Base-by-base conservation (phyloP, 2,797 vertebrate species). In the Danio kyathit region DNA sequence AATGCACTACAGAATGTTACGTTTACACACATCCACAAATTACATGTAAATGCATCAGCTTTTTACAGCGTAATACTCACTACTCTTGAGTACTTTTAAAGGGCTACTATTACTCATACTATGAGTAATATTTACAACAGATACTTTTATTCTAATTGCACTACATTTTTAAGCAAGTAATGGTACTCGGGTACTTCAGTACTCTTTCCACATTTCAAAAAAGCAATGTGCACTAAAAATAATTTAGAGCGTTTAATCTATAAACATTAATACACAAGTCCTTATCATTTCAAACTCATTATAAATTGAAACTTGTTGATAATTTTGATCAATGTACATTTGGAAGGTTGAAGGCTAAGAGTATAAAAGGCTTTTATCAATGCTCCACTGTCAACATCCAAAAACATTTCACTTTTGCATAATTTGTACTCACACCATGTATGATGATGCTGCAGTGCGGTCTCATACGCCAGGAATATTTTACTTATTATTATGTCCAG, bases 401-500 rank as follows among this genome's bases (percentile, higher is more conserved):
- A 59, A 73, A 46, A 3, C 29, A 40, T 63, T 13, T 0, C 6
- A 8, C 57, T 49, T 17, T 40, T 49, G 21, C 73, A 63, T 75
- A 61, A 75, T 75, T 63, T 57, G 48, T 60, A 19, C 7, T 52
- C 8, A 4, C 57, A 8, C n/a, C 48, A 17, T 44, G 17, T n/a
- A 56, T 44, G 29, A 14, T 75, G n/a, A 40, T 66, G 48, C n/a
- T 29, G 49, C 49, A 56, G 10, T 38, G 21, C 7, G 0, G 17
- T 19, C 41, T 46, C 29, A 19, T 73, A 46, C 38, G 48, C 14
- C 54, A 43, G 69, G 38, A 73, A 80, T 14, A 65, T 54, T 44
- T 41, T 12, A 21, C 49, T 77, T 67, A 19, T 64, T 57, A 59
- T 51, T 14, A 63, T 44, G 43, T 46, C 9, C 29, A 63, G 19